Evolutionary conservation across 2,113 vertebrate species (phyloP).

Genomic region (Zosterops pallidus): DNA sequence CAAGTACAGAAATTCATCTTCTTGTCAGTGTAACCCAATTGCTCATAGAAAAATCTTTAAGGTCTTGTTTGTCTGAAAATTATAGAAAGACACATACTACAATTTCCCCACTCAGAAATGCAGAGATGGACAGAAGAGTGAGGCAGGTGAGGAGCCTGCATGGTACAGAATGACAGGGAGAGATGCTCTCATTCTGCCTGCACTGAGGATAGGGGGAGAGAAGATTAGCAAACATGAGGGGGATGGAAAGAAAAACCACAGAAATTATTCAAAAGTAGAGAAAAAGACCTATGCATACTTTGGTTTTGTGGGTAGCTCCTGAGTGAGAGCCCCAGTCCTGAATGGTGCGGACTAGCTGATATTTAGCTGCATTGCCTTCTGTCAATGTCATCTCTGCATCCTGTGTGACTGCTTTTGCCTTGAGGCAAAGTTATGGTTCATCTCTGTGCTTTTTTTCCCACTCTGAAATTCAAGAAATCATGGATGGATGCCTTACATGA

Average conservation of each 20-base stretch:
- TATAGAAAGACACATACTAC: not conserved
- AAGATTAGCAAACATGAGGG: not conserved
- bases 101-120: not conserved
- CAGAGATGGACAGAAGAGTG: not conserved
- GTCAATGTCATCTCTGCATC: not conserved
- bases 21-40: not conserved
- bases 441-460: not conserved
- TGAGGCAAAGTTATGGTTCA: not conserved
- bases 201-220: not conserved
- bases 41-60: not conserved
- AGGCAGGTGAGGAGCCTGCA: not conserved
- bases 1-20: not conserved
- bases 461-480: not conserved
- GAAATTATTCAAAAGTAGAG: not conserved
- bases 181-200: not conserved
- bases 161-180: fast-evolving
- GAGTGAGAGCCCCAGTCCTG: not conserved
- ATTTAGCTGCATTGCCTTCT: not conserved
- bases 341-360: not conserved
- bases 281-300: not conserved
- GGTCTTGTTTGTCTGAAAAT: not conserved
- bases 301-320: not conserved
- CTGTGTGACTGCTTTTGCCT: not conserved
- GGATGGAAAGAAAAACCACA: not conserved
- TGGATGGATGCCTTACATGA: not conserved